Base-by-base conservation (phyloP, 2,797 vertebrate species). In the Dermochelys coriacea region DNA sequence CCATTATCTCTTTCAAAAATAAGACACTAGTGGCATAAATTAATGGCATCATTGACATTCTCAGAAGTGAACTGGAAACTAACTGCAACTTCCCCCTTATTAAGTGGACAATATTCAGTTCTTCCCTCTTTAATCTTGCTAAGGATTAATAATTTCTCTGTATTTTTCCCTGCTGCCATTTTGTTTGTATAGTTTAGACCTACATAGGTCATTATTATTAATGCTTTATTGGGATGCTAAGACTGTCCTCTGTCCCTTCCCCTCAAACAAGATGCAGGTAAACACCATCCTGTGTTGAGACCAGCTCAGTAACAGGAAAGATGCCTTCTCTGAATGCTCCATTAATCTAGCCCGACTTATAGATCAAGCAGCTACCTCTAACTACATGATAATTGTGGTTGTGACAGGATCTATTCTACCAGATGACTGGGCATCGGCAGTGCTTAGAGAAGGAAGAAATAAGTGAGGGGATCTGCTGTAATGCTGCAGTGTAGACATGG, bases 111-210 rank as follows among this genome's bases (percentile, higher is more conserved):
- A 21, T 41, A 86, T 83, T 87, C 87, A 57, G 64, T 59, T 14
- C 88, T 51, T 6, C 34, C 8, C 83, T 12, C 31, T 85, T 91
- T 79, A 85, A 45, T 87, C 88, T 86, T 51, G 2, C 2, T 50
- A 61, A 82, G 5, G 90, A 10, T 81, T 55, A n/a, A 81, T 86
- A 0, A 41, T 87, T 96, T 83, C 10, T 15, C 3, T 27, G 1
- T 11, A n/a, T 85, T 31, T 85, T 89, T 94, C 57, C 86, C 81
- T 55, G 86, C 50, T 80, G 80, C 9, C 86, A 12, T n/a, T 92
- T 93, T 97, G 47, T 52, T 37, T 49, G 14, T 31, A 47, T 64
- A 88, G 79, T 51, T 89, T 93, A 55, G 12, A 87, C 94, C 82
- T 85, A 61, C 18, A 9, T 8, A 88, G 9, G 50, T 3, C 6